phyloP scores from a whole-genome alignment of 2,797 vertebrate genomes.

The Margarornis squamiger region DNA sequence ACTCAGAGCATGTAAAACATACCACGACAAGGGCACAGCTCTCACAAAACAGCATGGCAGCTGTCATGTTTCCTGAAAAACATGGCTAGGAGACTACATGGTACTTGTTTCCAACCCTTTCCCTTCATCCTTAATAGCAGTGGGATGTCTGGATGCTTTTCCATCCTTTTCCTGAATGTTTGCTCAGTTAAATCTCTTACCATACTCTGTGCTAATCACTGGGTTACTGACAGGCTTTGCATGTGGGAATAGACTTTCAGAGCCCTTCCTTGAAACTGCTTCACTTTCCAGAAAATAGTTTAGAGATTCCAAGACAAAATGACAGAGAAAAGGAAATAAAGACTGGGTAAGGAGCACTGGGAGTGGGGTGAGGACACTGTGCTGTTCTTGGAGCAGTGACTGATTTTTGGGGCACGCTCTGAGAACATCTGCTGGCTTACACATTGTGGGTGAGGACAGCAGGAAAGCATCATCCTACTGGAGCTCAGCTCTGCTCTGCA shows the following conservation, averaged over 20 bases:
- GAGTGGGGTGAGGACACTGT: fast-evolving
- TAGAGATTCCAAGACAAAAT: not conserved
- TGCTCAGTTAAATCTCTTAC: not conserved
- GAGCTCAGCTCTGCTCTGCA: not conserved
- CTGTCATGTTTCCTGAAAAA: slow-evolving; percentile 23
- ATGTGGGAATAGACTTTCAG: not conserved
- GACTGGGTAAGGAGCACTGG: not conserved
- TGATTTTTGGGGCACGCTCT: not conserved
- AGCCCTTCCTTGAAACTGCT: not conserved
- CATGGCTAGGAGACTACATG: not conserved
- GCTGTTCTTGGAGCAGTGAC: not conserved
- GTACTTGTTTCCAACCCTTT: not conserved
- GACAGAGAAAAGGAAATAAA: not conserved
- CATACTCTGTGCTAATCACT: not conserved
- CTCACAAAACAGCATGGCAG: not conserved
- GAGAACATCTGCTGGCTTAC: not conserved
- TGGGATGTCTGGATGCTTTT: not conserved
- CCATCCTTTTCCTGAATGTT: not conserved
- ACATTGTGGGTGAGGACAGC: not conserved
- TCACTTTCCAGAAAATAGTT: not conserved
- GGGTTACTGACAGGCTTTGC: not conserved
- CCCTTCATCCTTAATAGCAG: not conserved
- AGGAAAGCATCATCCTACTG: not conserved
- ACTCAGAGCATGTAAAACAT: not conserved
- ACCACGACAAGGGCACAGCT: not conserved